These are phyloP conservation scores for Leucopsar rothschildi DNA, from an alignment of 2,113 vertebrate species.

Conservation along the genomic window DNA sequence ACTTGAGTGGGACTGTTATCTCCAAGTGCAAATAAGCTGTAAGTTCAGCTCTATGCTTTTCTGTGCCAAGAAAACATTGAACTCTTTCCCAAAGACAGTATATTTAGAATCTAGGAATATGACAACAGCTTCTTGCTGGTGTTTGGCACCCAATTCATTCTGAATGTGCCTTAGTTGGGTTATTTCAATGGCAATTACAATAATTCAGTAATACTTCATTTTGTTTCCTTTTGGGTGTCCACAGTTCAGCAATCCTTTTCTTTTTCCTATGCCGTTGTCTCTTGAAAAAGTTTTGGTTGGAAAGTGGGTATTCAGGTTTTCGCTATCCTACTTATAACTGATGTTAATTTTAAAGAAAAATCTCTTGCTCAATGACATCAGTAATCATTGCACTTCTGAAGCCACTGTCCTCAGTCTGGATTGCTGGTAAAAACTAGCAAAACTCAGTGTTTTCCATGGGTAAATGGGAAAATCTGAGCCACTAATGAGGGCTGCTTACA, in stretches of 20 bases:
- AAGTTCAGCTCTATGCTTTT: background rate
- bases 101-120: background rate
- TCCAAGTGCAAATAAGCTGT: background rate
- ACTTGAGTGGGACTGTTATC: background rate
- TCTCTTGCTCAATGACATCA: background rate
- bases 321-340: background rate
- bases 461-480: background rate
- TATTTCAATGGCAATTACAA: background rate
- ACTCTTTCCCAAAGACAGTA: background rate
- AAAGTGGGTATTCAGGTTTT: background rate
- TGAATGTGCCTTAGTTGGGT: background rate
- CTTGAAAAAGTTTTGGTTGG: background rate
- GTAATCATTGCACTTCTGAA: background rate
- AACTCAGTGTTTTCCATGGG: background rate
- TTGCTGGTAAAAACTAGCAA: background rate
- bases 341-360: background rate
- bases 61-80: background rate
- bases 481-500: background rate
- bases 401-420: background rate
- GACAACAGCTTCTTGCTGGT: background rate
- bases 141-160: background rate
- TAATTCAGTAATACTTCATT: background rate
- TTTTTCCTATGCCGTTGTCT: background rate
- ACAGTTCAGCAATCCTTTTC: background rate
- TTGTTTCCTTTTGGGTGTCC: background rate